Evolutionary conservation across 2,888 invertebrate genomes (phyloP).

Genomic region (Chromoteleia sp.): DNA sequence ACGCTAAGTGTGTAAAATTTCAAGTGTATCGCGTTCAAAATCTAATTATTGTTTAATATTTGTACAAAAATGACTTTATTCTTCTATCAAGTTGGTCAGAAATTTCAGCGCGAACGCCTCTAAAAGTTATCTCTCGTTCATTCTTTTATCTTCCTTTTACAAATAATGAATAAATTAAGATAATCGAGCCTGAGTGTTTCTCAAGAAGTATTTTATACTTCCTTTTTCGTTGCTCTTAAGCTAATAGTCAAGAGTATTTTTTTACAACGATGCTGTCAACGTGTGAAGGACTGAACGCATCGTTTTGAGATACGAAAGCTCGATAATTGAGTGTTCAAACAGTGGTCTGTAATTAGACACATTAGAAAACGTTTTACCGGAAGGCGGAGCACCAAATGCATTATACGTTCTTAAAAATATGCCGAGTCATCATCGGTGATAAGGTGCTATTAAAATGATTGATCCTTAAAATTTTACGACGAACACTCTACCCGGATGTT

Average conservation of each 20-base stretch:
- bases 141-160: constrained; percentile 45
- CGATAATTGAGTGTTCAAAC: constrained; percentile 80
- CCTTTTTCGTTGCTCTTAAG: constrained; percentile 58
- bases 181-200: constrained; percentile 56
- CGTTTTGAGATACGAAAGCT: constrained; percentile 75
- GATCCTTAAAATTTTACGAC: constrained; percentile 67
- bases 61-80: not conserved
- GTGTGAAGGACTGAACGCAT: constrained; percentile 39
- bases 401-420: constrained; percentile 72
- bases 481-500: constrained; percentile 37
- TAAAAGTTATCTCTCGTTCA: not conserved
- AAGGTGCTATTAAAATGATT: constrained; percentile 79
- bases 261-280: constrained; percentile 47
- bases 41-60: too few relatives aligned
- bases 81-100: constrained; percentile 6
- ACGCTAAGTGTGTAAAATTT: too few relatives aligned
- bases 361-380: constrained; percentile 67
- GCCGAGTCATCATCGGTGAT: constrained; percentile 76
- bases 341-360: constrained; percentile 79
- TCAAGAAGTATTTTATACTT: constrained; percentile 25
- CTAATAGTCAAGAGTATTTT: constrained; percentile 50
- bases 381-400: constrained; percentile 71
- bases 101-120: constrained; percentile 1
- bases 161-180: constrained; percentile 61
- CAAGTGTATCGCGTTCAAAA: too few relatives aligned